Evolutionary conservation across 2,888 invertebrate genomes (phyloP).

Genomic region (Macropis europaea): DNA sequence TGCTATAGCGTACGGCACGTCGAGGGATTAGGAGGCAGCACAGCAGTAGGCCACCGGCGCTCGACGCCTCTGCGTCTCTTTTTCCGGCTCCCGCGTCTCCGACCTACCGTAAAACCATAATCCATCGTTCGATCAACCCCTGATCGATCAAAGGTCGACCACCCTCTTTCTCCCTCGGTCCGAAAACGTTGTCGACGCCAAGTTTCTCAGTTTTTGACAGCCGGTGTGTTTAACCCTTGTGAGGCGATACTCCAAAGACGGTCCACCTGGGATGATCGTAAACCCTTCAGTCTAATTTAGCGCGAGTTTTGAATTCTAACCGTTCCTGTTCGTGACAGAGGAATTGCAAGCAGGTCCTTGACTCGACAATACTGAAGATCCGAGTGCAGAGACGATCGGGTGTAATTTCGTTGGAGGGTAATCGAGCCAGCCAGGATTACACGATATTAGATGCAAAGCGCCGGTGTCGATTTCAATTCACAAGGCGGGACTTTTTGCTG

Average conservation of each 20-base stretch:
- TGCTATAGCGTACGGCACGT: conserved; percentile 3
- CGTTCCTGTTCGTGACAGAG: no score
- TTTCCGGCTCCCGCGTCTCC: conserved; percentile 62
- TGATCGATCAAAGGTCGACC: background rate
- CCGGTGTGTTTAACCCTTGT: no score
- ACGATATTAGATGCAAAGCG: background rate
- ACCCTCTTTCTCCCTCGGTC: no score
- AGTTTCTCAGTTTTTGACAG: no score
- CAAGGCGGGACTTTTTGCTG: background rate
- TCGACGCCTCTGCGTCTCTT: conserved; percentile 73
- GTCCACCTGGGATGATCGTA: no score
- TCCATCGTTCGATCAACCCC: background rate
- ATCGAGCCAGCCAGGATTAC: conserved; percentile 4
- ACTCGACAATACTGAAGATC: no score
- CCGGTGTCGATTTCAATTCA: background rate
- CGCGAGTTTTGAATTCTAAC: no score
- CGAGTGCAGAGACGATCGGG: background rate
- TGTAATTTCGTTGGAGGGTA: background rate
- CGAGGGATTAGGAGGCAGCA: conserved; percentile 65
- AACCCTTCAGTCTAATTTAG: no score
- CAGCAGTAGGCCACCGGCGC: conserved; percentile 78
- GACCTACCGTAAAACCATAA: conserved; percentile 61
- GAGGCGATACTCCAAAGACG: no score
- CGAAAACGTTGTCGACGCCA: no score
- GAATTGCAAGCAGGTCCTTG: no score